Evolutionary conservation across 2,113 vertebrate species (phyloP).

Genomic region (Etheostoma cragini): DNA sequence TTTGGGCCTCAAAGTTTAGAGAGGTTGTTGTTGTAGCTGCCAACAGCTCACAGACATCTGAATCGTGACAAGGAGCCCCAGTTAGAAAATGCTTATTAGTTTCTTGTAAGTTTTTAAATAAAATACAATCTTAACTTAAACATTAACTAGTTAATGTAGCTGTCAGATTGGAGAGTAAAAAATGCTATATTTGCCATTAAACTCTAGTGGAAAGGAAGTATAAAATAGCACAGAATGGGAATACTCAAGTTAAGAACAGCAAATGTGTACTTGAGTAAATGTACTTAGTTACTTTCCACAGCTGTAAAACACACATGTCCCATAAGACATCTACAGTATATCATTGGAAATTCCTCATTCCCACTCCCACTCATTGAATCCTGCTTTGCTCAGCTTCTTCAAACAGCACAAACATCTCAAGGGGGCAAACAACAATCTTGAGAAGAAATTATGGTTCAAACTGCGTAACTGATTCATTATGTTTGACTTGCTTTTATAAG

Average conservation of each 20-base stretch:
- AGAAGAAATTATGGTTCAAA: slow-evolving; percentile 48
- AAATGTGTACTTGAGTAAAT: neutral
- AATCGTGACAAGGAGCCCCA: neutral
- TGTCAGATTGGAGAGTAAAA: neutral
- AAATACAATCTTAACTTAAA: neutral
- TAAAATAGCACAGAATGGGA: neutral
- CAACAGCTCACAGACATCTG: neutral
- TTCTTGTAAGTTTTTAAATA: neutral
- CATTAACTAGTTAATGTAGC: neutral
- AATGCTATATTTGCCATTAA: neutral
- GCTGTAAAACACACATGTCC: slow-evolving; percentile 36
- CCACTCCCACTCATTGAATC: slow-evolving; percentile 59
- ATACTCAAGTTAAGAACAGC: neutral
- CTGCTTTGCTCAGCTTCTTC: slow-evolving; percentile 46
- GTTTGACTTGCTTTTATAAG: slow-evolving; percentile 68
- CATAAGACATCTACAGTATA: slow-evolving; percentile 26
- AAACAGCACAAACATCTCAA: slow-evolving; percentile 55
- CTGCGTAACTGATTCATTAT: slow-evolving; percentile 65
- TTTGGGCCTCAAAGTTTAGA: neutral
- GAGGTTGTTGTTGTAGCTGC: neutral
- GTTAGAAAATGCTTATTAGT: neutral
- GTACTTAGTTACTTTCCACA: slow-evolving; percentile 6
- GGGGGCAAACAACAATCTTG: slow-evolving; percentile 54
- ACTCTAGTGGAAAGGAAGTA: neutral
- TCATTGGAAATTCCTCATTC: slow-evolving; percentile 54